Base-by-base conservation (phyloP, 2,113 vertebrate species). In the Corythoichthys haematopterus region DNA sequence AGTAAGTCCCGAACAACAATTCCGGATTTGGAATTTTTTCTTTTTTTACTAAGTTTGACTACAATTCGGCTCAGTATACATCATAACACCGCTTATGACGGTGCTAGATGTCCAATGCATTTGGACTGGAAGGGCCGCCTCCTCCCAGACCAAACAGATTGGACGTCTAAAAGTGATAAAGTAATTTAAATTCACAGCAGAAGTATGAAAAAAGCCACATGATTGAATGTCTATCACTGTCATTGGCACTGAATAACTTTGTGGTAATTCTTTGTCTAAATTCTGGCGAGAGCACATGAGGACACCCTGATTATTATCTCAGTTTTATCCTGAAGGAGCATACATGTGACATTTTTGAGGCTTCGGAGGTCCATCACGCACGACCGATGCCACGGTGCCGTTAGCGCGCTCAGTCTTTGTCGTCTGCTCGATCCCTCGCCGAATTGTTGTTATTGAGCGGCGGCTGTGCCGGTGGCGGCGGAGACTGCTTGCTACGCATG, bases 401-500 rank as follows among this genome's bases (percentile, higher is more conserved):
- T 51, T 51, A 0, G 55, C 4, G 12, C 8, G 40, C 9, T 53
- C 36, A 65, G 47, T 85, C 83, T 72, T 85, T 83, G 76, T 85
- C 80, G 76, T 87, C 85, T 16, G 38, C 56, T 28, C 82, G 84
- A 37, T 86, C 84, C 81, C 84, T 74, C 52, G 79, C 40, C 0
- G 87, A 92, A 65, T 94, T 87, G 35, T 92, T 94, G 83, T 93
- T 92, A 70, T 91, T 93, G 80, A 90, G 85, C 55, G 60, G 58
- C 9, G 58, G 48, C 20, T 28, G 20, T 1, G 20, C 20, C 13
- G 81, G 90, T 7, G 91, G 94, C 46, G 77, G 91, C 4, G 92
- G 93, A 35, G 92, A 92, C 36, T 90, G 91, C 76, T 90, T 94
- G 90, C 92, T 94, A 80, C 87, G 93, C 82, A 86, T 74, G 45